Evolutionary conservation across 2,888 invertebrate species (phyloP), one percentile per base, ranked within the genome.

Genomic region (Latrodectus hesperus): DNA sequence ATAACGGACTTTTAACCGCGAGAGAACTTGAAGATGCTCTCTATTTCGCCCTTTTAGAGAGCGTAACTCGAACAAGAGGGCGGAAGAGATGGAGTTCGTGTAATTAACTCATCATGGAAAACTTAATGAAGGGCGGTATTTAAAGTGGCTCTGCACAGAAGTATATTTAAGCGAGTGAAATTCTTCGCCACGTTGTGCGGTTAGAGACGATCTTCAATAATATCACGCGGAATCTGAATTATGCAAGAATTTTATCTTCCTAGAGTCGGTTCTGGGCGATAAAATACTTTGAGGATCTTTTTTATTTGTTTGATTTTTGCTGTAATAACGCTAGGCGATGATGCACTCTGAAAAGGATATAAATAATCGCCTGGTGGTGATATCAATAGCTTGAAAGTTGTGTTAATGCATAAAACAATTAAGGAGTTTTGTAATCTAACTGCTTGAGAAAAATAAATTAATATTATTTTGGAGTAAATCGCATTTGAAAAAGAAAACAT

Each of bases 101-200:
- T 81, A 81, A 81, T 81, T 81, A 81, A 81, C 73, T 81, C 81
- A 73, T 81, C 73, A 81, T 81, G 67, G 52, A 38, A 12, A 65
- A 60, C 60, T 71, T 81, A 81, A 81, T 81, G 73, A 81, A 81
- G 67, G 73, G 52, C 64, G 60, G 49, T 71, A 49, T 72, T 80
- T 80, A 71, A 73, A 81, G 73, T 81, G 67, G 73, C 71, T 80
- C 26, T 80, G 60, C 38, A 38, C 14, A 16, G n/a, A 60, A 60
- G 14, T 60, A n/a, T 60, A n/a, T 60, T 60, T 60, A 60, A 60
- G 60, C 14, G 60, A 60, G n/a, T 60, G 60, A 60, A 60, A 60
- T 60, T 60, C 60, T 60, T 60, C 60, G 60, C 60, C n/a, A 16
- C n/a, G 60, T 60, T 60, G 60, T 60, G 60, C 11, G 60, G 60